Evolutionary conservation across 2,113 vertebrate species (phyloP), one percentile per base, ranked within the genome.

Genomic region (Tyto alba): DNA sequence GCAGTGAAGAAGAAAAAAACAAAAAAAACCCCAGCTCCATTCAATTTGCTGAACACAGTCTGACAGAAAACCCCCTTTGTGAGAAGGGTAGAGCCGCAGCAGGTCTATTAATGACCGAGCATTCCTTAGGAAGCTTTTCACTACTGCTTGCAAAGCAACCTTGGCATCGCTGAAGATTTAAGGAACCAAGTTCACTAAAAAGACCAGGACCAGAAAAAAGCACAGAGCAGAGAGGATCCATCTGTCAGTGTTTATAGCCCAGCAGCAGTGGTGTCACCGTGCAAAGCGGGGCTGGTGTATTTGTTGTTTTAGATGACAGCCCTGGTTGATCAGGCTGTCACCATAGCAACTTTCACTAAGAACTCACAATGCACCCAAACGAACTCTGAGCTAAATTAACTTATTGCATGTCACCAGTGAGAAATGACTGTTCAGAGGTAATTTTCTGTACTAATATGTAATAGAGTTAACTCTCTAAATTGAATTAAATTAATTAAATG

Each of bases 401-500:
- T 98, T 95, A 95, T 89, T 96, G 96, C 96, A 90, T 97, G 95
- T 94, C 97, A 96, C 96, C 96, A 97, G 96, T 96, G 97, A 97
- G 97, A 97, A 97, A 96, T 91, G 93, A 97, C 97, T 95, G 88
- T 93, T 97, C 81, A 97, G 96, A 97, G 96, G 85, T 95, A 96
- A 97, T 97, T 97, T 96, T 96, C 97, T 97, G 87, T 91, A 96
- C 95, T 96, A 96, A 95, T 90, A 89, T 93, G 88, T 97, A 95
- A 96, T 81, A 89, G 93, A 95, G 95, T 96, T 91, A 97, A 94
- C 86, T 89, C 96, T 97, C 92, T 95, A 97, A 97, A 98, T 97
- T 97, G 88, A 88, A 98, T 97, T 97, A 91, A 95, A 97, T 97
- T 97, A 97, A 97, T 98, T 97, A 98, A 98, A 97, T 95, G 97